Evolutionary conservation across 2,888 invertebrate genomes (phyloP).

Genomic region (Drosophila mimetica): DNA sequence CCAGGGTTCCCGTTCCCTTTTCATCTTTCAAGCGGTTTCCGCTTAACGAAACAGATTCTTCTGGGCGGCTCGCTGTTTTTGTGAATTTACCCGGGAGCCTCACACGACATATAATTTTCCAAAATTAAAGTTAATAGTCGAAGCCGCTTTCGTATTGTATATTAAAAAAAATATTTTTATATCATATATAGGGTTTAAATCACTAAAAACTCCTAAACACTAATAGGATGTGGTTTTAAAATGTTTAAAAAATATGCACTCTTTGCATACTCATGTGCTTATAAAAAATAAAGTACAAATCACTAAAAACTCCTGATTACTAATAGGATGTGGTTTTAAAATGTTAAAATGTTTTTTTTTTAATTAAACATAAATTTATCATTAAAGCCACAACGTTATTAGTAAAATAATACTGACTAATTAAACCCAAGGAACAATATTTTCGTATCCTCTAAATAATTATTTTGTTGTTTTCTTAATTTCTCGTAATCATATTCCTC

Average conservation of each 20-base stretch:
- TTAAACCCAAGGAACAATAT: neutral
- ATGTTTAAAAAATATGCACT: no score
- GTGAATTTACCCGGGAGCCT: neutral
- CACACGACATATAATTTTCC: neutral
- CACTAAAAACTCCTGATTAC: neutral
- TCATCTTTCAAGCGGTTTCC: constrained; percentile 69
- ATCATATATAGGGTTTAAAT: no score
- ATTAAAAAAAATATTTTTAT: neutral
- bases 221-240: neutral
- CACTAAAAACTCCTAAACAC: neutral
- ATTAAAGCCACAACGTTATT: neutral
- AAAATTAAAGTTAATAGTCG: constrained; percentile 2
- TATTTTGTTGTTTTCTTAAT: constrained; percentile 10
- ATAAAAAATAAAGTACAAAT: no score
- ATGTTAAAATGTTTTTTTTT: no score
- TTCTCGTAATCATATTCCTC: neutral
- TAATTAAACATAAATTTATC: neutral
- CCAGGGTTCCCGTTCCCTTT: constrained; percentile 39
- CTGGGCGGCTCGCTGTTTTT: neutral
- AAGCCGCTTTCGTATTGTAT: neutral
- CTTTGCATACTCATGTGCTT: no score
- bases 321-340: neutral
- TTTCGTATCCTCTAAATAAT: no score
- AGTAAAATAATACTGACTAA: neutral
- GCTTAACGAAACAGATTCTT: constrained; percentile 49